phyloP scores from a whole-genome alignment of 2,113 vertebrate species.

The Xiphophorus couchianus region DNA sequence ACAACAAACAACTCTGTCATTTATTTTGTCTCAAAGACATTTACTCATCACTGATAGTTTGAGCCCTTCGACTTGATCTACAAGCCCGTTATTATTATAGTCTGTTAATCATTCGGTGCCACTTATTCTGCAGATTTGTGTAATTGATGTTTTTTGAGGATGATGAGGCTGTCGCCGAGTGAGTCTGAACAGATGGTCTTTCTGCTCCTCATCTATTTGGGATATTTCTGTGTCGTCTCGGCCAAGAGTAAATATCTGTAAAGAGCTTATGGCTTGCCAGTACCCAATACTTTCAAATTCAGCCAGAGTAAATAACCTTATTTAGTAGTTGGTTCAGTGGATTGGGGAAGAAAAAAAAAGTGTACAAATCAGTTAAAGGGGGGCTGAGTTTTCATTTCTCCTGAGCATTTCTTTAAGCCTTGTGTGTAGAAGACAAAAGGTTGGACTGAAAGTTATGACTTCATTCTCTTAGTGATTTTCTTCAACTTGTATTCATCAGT shows the following conservation, averaged over 20 bases:
- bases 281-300: conserved; percentile 22
- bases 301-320: conserved; percentile 30
- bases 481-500: conserved; percentile 16
- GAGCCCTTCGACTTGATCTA: no score
- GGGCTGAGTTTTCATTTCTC: background rate
- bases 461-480: conserved; percentile 42
- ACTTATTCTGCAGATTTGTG: background rate
- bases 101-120: background rate
- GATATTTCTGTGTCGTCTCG: conserved; percentile 27
- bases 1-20: no score
- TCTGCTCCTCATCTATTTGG: conserved; percentile 13
- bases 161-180: conserved; percentile 1
- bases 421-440: conserved; percentile 2
- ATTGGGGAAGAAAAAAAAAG: conserved; percentile 8
- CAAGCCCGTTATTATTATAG: no score
- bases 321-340: background rate
- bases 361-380: background rate
- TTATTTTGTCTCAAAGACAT: no score
- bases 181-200: conserved; percentile 24
- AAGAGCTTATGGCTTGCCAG: conserved; percentile 14
- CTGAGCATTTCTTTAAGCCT: background rate
- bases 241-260: conserved; percentile 18
- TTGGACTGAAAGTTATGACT: conserved; percentile 21
- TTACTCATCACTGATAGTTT: no score
- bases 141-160: background rate